phyloP scores from a whole-genome alignment of 2,113 vertebrate genomes.

The Ammodytes marinus region DNA sequence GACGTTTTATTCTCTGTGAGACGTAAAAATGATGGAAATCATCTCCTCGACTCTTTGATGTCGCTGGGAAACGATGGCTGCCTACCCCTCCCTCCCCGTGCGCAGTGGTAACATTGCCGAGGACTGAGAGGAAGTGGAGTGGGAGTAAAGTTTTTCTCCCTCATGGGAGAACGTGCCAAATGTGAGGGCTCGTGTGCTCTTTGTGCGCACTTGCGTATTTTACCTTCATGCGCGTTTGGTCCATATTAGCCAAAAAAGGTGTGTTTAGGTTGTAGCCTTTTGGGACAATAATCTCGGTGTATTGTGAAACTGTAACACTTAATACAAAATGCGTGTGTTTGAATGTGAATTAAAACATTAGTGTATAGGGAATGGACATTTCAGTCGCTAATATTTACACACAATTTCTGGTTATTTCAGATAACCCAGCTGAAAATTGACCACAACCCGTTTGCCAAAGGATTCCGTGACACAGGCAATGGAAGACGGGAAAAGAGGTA shows the following conservation, averaged over 20 bases:
- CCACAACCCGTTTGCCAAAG: constrained; percentile 99
- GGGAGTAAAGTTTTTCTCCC: constrained; percentile 32
- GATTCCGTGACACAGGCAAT: constrained; percentile 98
- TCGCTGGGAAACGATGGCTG: constrained; percentile 48
- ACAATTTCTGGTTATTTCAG: constrained; percentile 77
- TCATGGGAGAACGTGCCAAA: constrained; percentile 25
- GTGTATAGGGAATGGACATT: neutral
- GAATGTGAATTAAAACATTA: too few species aligned
- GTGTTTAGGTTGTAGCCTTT: neutral
- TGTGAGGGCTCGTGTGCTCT: neutral
- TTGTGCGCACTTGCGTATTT: constrained; percentile 1
- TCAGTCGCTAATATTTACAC: neutral
- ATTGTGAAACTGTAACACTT: constrained; percentile 2
- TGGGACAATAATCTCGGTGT: neutral
- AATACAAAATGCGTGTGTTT: too few species aligned
- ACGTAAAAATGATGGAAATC: constrained; percentile 48
- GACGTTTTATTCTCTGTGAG: constrained; percentile 56
- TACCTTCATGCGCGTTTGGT: constrained; percentile 4
- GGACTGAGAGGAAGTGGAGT: constrained; percentile 26
- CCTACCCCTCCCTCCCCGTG: neutral
- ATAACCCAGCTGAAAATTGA: constrained; percentile 99
- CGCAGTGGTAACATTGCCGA: constrained; percentile 19
- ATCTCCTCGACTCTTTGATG: constrained; percentile 52
- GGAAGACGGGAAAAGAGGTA: constrained; percentile 97
- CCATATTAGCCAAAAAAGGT: neutral